Conservation (phyloP, 2,888 invertebrate genomes). For the Napeogenes inachia region DNA sequence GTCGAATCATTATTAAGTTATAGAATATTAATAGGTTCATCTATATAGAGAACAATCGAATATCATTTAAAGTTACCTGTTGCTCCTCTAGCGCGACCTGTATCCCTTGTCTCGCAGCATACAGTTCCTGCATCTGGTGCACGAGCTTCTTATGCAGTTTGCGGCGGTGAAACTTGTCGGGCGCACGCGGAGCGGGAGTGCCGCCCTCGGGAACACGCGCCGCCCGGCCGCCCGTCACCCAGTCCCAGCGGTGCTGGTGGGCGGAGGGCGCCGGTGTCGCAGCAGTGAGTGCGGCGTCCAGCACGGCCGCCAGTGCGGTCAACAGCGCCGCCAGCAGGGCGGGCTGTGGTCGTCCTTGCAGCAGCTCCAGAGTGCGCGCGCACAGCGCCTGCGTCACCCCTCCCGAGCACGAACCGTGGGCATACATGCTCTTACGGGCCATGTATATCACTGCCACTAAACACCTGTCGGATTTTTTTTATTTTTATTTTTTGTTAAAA, state of each 20-base stretch:
- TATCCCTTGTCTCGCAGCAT: constrained; percentile 80
- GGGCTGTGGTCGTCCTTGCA: constrained; percentile 47
- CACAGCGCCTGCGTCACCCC: constrained; percentile 78
- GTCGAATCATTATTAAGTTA: neutral
- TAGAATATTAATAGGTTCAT: neutral
- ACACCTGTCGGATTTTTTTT: constrained; percentile 73
- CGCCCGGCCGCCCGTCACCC: constrained; percentile 84
- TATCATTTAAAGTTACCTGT: constrained; percentile 55
- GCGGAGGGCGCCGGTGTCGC: constrained; percentile 31
- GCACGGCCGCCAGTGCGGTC: constrained; percentile 55
- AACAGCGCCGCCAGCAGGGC: constrained; percentile 65
- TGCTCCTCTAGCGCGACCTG: constrained; percentile 80
- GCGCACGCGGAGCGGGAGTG: constrained; percentile 48
- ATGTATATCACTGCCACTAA: constrained; percentile 92
- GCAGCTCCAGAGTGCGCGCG: constrained; percentile 64
- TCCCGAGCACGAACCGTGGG: constrained; percentile 75
- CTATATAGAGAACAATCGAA: neutral
- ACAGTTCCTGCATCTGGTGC: constrained; percentile 82
- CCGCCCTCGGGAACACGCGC: constrained; percentile 37
- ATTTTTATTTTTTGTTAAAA: no score
- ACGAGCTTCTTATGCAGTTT: constrained; percentile 85
- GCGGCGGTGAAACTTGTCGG: constrained; percentile 77
- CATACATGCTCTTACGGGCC: constrained; percentile 85
- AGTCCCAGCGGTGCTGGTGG: constrained; percentile 81
- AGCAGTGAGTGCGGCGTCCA: constrained; percentile 47